Evolutionary conservation across 2,797 vertebrate genomes (phyloP), one percentile per base, ranked within the genome.

Genomic region (Columba guinea): DNA sequence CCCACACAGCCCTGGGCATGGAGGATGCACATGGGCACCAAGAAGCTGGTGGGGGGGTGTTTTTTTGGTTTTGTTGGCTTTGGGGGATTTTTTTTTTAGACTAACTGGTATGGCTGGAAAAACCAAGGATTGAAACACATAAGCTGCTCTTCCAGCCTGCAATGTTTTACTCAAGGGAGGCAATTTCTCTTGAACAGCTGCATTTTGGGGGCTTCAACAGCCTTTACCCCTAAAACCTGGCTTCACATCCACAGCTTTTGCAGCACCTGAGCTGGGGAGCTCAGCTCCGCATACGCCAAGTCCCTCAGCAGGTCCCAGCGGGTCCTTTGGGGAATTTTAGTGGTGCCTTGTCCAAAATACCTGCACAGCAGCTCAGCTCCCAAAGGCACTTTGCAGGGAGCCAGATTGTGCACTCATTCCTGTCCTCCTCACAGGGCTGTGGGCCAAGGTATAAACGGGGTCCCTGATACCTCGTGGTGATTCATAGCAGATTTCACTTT

Each of bases 1-100:
- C 9, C 18, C 1, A 1, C 55, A 4, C 13, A 34, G n/a, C 11
- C 21, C 46, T 20, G 46, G 39, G 56, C 26, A 28, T 0, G 0
- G 58, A 64, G 9, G 41, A 39, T 35, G n/a, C 48, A 67, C 41
- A 7, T 0, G 2, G 64, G 53, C 30, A 82, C 53, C 35, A 53
- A 49, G 48, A 3, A 4, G 44, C 51, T 81, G 44, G 44, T 46
- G 44, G 19, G 44, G 44, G 44, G 44, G 19, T 46, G 44, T 19
- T 23, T 14, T 15, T 22, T 34, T 34, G 7, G 19, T 12, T 63
- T 78, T 1, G 3, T 32, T 52, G 8, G 15, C 28, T n/a, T 10
- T 1, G 4, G 20, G 26, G 6, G 21, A 22, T 49, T 48, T 48
- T 41, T 16, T 63, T 59, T 71, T 94, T 23, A 28, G 2, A 24